Percentiles rank a stretch among this genome's conserved stretches.
These are phyloP conservation scores for Bothrops jararaca DNA, from an alignment of 2,113 vertebrate genomes.

Conservation along the genomic window DNA sequence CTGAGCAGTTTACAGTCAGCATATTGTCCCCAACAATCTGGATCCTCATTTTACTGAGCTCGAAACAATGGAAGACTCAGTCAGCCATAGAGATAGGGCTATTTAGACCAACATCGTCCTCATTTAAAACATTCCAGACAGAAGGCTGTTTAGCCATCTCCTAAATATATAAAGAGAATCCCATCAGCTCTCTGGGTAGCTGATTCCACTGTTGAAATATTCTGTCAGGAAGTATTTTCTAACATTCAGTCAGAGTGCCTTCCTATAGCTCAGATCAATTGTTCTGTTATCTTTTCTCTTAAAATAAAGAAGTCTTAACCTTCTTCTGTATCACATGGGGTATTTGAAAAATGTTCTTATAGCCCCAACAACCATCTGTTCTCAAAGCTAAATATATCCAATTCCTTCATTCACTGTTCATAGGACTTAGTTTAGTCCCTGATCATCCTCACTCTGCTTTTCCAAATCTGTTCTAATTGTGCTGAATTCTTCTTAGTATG, in stretches of 20 bases:
- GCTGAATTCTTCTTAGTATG: background rate
- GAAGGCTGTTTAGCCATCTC: too few relatives aligned
- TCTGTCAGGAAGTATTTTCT: background rate
- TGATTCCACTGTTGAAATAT: background rate
- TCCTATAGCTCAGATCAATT: background rate
- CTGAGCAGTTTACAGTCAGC: too few relatives aligned
- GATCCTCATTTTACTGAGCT: too few relatives aligned
- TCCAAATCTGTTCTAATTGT: background rate
- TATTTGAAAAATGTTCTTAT: background rate
- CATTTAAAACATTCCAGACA: too few relatives aligned
- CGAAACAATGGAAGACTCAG: too few relatives aligned
- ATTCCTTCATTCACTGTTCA: background rate
- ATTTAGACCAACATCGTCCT: too few relatives aligned
- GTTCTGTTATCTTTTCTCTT: background rate
- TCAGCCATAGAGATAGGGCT: too few relatives aligned
- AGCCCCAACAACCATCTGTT: background rate
- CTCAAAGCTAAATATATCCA: background rate
- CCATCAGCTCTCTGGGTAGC: too few relatives aligned
- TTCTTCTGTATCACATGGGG: background rate
- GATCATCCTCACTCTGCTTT: background rate
- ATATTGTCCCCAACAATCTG: too few relatives aligned
- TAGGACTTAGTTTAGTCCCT: background rate
- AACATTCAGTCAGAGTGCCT: background rate
- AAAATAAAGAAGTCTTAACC: background rate
- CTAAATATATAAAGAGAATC: too few relatives aligned